Conservation (phyloP, 2,888 invertebrate genomes). For the Epinotia brunnichana region DNA sequence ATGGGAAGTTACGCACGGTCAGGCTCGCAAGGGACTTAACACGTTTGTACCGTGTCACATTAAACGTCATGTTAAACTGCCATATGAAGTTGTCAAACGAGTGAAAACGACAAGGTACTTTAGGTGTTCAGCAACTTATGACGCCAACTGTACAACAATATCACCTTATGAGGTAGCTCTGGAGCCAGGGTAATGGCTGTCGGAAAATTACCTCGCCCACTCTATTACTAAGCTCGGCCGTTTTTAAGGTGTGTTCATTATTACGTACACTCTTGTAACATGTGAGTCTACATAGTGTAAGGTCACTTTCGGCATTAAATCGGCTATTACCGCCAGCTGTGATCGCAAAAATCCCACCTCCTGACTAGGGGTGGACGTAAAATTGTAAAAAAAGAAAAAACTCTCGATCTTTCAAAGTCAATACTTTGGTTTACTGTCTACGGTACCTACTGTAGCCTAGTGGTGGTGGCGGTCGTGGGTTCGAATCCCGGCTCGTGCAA, state of each 20-base stretch:
- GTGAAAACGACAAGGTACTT: too few species aligned
- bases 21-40: too few species aligned
- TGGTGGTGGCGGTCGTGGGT: too few species aligned
- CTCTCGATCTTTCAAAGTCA: neutral
- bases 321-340: neutral
- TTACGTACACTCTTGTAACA: constrained; percentile 15
- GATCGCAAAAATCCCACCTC: neutral
- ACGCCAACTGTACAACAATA: too few species aligned
- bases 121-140: too few species aligned
- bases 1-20: too few species aligned
- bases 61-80: too few species aligned
- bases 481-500: too few species aligned
- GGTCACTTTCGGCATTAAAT: neutral
- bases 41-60: too few species aligned
- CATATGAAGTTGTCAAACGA: too few species aligned
- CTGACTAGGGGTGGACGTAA: neutral
- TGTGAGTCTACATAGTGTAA: neutral
- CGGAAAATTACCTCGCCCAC: constrained; percentile 71
- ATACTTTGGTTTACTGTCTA: too few species aligned
- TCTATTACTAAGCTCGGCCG: constrained; percentile 35
- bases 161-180: neutral
- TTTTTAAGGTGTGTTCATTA: constrained; percentile 50
- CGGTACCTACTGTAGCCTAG: too few species aligned
- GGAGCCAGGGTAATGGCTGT: constrained; percentile 1
- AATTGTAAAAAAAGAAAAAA: neutral